Base-by-base conservation (phyloP, 2,113 vertebrate genomes). In the Epinephelus lanceolatus region DNA sequence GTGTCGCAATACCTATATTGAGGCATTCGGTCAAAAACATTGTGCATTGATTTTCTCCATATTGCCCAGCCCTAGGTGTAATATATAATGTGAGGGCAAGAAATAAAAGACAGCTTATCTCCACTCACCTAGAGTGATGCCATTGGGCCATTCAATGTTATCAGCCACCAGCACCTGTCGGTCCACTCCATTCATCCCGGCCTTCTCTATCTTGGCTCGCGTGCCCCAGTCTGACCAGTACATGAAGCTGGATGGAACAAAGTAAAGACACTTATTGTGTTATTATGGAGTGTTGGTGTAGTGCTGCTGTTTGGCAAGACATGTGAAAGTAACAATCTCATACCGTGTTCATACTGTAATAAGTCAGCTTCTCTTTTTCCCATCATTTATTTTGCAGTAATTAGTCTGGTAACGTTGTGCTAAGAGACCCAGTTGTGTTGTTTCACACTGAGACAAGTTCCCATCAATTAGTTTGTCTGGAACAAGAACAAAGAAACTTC, bases 201-300 rank as follows among this genome's bases (percentile, higher is more conserved):
- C 96, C 85, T 98, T 99, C 93, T 99, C 98, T 0, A 99, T 98
- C 95, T 97, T 99, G 47, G 98, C 97, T 81, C 95, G 92, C 76
- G 96, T 95, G 19, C 98, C 98, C 98, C 98, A 99, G 93, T 99
- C 98, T 51, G 98, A 99, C 98, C 98, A 99, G 90, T 98, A 99
- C 97, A 99, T 98, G 83, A 98, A 99, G 90, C 98, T 99, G 84
- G 45, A 67, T 11, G 19, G 60, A 56, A 87, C 65, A 86, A 53
- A 80, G 25, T 65, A 59, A 74, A 40, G 27, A 67, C 12, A 59
- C 3, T 25, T 19, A 76, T 15, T 42, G 25, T 45, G 37, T 63
- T 69, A 73, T 56, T 49, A 51, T 27, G 1, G 4, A 17, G 30
- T 18, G 30, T 27, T 57, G 0, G 17, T 57, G 66, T 3, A 21